Base-by-base conservation (phyloP, 2,113 vertebrate species). In the Guaruba guarouba region DNA sequence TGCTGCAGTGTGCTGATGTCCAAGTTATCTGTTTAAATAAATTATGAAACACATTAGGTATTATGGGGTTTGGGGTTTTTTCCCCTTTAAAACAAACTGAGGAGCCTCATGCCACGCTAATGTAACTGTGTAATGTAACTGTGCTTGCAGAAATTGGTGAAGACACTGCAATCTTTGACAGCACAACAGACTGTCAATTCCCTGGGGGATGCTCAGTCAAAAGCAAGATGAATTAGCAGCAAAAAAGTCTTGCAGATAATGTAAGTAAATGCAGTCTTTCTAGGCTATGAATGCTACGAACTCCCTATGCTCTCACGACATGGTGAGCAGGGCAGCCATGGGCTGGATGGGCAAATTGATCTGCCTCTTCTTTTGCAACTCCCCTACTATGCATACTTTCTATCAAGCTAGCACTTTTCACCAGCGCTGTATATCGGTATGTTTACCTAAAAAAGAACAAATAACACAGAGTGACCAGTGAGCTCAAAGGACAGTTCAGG, bases 11-110 rank as follows among this genome's bases (percentile, higher is more conserved):
- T 29, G 95, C 97, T 5, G 98, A 98, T 0, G 98, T 99, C 99
- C 99, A 99, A 1, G 99, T 99, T 92, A 99, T 98, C 99, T 99
- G 95, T 87, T 85, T 27, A 39, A 92, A 88, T n/a, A 57, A 91
- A 91, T 29, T 55, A 49, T 7, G 90, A 39, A 62, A 75, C 15
- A 63, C 12, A 43, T 80, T 49, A 82, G 25, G 6, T 13, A 62
- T 7, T 22, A 18, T 31, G 54, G 23, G 23, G 3, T 13, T 54
- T 17, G 43, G 4, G 0, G 2, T 27, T 57, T 10, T 10, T 18
- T 63, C 20, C 15, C 33, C 62, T 84, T 81, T 39, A 59, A 83
- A 6, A 90, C 7, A 33, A 95, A 63, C 20, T 31, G 66, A 87
- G 44, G 23, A 55, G 39, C 37, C 29, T 64, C 12, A 7, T 19